These are phyloP conservation scores for Echeneis naucrates DNA, from an alignment of 2,797 vertebrate species.

Conservation along the genomic window DNA sequence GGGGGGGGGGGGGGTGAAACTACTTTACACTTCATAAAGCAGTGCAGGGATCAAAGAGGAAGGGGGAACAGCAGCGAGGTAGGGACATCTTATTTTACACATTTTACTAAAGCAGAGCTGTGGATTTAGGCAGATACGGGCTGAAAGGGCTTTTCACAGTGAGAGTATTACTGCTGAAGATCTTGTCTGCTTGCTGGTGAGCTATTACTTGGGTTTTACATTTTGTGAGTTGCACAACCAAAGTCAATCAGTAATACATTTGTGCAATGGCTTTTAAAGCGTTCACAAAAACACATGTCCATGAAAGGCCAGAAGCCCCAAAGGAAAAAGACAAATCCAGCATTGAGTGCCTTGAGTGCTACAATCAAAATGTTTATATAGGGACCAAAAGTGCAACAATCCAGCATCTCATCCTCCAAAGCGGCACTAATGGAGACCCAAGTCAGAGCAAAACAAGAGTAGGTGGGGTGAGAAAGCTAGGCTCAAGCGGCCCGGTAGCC, in stretches of 20 bases:
- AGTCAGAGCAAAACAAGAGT: slow-evolving; percentile 51
- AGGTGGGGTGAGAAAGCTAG: slow-evolving; percentile 74
- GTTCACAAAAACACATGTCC: slow-evolving; percentile 69
- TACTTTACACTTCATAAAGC: slow-evolving; percentile 59
- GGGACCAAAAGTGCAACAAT: slow-evolving; percentile 74
- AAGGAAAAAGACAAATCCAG: slow-evolving; percentile 75
- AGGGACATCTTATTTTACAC: slow-evolving; percentile 37
- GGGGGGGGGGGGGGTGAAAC: slow-evolving; percentile 72
- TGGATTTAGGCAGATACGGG: slow-evolving; percentile 2
- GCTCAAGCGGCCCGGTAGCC: slow-evolving; percentile 64
- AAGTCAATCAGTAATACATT: neutral
- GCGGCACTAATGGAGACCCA: slow-evolving; percentile 15
- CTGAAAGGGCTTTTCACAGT: neutral
- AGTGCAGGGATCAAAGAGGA: slow-evolving; percentile 39
- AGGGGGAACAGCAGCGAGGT: slow-evolving; percentile 53
- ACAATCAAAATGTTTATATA: slow-evolving; percentile 74
- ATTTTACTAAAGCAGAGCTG: slow-evolving; percentile 9
- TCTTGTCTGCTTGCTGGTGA: slow-evolving; percentile 10
- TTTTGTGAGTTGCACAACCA: slow-evolving; percentile 4
- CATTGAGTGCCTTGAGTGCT: slow-evolving; percentile 78
- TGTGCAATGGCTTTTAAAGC: slow-evolving; percentile 68
- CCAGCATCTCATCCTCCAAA: slow-evolving; percentile 67
- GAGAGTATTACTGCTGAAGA: neutral
- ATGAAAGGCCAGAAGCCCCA: slow-evolving; percentile 63
- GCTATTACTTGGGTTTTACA: neutral